Evolutionary conservation across 2,888 invertebrate genomes (phyloP).

Genomic region (Rotaria socialis): DNA sequence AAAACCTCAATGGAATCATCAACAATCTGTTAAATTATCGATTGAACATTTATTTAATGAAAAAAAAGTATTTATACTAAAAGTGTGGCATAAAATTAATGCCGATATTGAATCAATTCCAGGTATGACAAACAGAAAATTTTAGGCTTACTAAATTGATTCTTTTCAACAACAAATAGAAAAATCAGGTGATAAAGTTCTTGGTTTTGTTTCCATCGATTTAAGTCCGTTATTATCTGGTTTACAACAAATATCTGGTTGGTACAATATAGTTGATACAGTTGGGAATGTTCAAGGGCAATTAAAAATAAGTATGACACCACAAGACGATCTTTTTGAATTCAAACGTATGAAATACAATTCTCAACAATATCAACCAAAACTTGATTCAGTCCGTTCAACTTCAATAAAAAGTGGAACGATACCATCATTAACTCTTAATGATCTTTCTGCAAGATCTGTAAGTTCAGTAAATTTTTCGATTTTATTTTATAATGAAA

Average conservation of each 20-base stretch:
- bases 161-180: background rate
- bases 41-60: slow-evolving; percentile 50
- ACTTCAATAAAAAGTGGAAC: background rate
- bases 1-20: slow-evolving; percentile 42
- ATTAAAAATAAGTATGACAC: slow-evolving; percentile 53
- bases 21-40: slow-evolving; percentile 6
- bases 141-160: background rate
- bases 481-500: too few species aligned
- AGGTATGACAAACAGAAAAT: slow-evolving; percentile 50
- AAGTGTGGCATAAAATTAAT: slow-evolving; percentile 57
- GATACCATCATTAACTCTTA: background rate
- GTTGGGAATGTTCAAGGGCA: slow-evolving; percentile 57
- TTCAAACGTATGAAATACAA: slow-evolving; percentile 16
- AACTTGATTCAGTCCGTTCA: background rate
- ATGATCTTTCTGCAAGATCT: slow-evolving; percentile 25
- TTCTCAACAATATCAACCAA: background rate
- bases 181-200: slow-evolving; percentile 52
- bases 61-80: slow-evolving; percentile 56
- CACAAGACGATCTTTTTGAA: slow-evolving; percentile 40
- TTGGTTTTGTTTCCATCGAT: slow-evolving; percentile 59
- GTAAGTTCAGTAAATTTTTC: background rate
- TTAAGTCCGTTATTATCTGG: slow-evolving; percentile 54
- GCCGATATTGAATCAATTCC: slow-evolving; percentile 46
- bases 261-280: slow-evolving; percentile 59
- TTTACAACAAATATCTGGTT: slow-evolving; percentile 56